Conservation (phyloP, 2,888 invertebrate genomes). For the Macrosiphum euphorbiae region DNA sequence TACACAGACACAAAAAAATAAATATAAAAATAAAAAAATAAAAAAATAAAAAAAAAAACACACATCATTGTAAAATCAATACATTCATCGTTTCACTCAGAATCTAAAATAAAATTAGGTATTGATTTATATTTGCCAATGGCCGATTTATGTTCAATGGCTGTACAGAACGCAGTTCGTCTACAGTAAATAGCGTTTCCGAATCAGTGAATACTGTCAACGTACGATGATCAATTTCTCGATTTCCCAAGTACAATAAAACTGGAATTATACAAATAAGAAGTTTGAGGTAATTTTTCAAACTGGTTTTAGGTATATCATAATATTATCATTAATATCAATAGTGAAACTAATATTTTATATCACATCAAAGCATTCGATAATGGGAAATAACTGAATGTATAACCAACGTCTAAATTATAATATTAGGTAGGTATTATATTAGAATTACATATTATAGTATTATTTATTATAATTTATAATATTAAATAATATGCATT, state of each 20-base stretch:
- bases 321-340: no score
- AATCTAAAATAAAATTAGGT: not conserved
- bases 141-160: not conserved
- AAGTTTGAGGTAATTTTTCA: not conserved
- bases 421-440: not conserved
- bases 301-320: no score
- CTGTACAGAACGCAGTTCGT: not conserved
- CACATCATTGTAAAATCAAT: no score
- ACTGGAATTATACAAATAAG: not conserved
- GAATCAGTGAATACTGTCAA: not conserved
- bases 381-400: not conserved
- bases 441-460: not conserved
- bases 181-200: not conserved
- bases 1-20: no score
- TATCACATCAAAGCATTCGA: not conserved
- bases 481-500: no score
- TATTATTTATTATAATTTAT: no score
- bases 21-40: no score
- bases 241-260: not conserved
- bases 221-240: not conserved
- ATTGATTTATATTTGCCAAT: not conserved
- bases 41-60: no score
- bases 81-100: no score
- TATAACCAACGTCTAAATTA: no score
- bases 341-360: not conserved